Percentiles rank a stretch among this genome's conserved stretches.
Conservation (phyloP, 2,888 invertebrate genomes). For the Saturnia pavonia region DNA sequence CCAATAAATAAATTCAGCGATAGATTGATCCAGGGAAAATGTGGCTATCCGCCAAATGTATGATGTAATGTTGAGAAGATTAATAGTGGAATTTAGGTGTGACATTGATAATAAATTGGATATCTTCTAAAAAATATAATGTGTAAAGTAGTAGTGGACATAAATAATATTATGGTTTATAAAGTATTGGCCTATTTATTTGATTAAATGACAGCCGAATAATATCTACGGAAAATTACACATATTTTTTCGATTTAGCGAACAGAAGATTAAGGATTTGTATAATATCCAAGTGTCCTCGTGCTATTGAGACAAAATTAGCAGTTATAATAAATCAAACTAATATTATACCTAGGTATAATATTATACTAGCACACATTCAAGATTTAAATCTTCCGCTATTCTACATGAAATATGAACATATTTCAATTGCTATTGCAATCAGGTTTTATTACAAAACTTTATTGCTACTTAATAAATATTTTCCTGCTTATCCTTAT, state of each 20-base stretch:
- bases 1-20: neutral
- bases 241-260: too few relatives aligned
- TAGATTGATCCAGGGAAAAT: neutral
- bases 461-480: too few relatives aligned
- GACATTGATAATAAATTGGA: neutral
- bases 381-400: neutral
- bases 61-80: neutral
- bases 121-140: neutral
- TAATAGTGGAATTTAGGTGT: neutral
- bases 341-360: too few relatives aligned
- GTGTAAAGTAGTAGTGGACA: neutral
- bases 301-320: neutral
- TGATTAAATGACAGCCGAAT: neutral
- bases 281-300: neutral
- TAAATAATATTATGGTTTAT: neutral
- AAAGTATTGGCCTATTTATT: neutral
- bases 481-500: neutral
- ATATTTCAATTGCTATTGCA: neutral
- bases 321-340: neutral
- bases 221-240: neutral
- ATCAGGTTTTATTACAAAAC: neutral
- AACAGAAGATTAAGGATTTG: neutral
- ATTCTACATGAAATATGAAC: neutral
- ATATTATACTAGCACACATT: neutral
- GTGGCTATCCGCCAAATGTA: neutral